Evolutionary conservation across 2,113 vertebrate genomes (phyloP), one percentile per base, ranked within the genome.

Genomic region (Terrapene triunguis): DNA sequence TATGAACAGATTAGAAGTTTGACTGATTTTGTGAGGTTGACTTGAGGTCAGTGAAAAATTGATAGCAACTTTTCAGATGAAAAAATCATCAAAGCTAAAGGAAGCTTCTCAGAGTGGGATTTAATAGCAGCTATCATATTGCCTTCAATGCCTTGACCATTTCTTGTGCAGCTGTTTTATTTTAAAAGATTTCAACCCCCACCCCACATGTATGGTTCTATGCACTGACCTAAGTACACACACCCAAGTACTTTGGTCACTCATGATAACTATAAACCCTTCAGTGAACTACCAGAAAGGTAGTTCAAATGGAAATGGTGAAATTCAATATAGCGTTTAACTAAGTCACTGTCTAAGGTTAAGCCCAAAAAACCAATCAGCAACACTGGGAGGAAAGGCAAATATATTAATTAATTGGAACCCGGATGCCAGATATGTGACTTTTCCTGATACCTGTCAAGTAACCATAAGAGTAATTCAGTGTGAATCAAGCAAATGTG

Each of bases 101-200:
- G 89, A 97, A 97, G 95, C 94, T 93, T 97, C 98, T 98, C 97
- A 97, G 97, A 98, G 97, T 97, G 96, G 95, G 96, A 95, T 98
- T 98, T 98, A 98, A 98, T 98, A 98, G 98, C 98, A 95, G 98
- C 98, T 98, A 98, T 98, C 98, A 82, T 97, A 94, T 98, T 98
- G 97, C 97, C 29, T 97, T 95, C 96, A 96, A 97, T 97, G 96
- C 47, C 94, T 96, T 96, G 97, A 96, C 97, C 96, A 95, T 96
- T 98, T 97, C 95, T 95, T 89, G 97, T 78, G 92, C 98, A 98
- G 98, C 98, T 98, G 98, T 98, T 98, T 98, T 92, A 93, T 97
- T 98, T 98, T 98, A 98, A 98, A 97, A 98, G 92, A 97, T 95
- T 97, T 96, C 90, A 78, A 6, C 88, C 93, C 95, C 89, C 94